Evolutionary conservation across 92 coral and sea anemone species (phyloP).

Genomic region (Actinernus sp.): DNA sequence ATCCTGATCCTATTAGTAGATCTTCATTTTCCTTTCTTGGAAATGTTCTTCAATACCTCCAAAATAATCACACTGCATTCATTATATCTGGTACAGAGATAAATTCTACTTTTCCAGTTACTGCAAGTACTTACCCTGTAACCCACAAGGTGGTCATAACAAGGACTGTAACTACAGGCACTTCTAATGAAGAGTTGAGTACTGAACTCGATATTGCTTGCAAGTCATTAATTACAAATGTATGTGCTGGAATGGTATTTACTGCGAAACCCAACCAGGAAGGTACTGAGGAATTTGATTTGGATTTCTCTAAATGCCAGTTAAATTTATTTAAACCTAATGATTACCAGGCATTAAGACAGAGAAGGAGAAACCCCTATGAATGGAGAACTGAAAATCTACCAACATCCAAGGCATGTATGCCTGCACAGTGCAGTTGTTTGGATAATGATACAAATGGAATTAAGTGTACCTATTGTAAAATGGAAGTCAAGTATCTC

Average conservation of each 20-base stretch:
- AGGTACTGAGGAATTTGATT: neutral
- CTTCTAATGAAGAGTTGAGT: constrained; percentile 7
- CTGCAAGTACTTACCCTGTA: constrained; percentile 46
- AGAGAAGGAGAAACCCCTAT: neutral
- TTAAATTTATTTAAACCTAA: constrained; percentile 22
- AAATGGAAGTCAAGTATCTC: constrained; percentile 32
- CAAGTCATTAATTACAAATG: constrained; percentile 9
- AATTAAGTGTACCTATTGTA: constrained; percentile 29
- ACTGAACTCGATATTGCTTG: constrained; percentile 36
- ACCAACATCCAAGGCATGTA: neutral
- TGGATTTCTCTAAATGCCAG: constrained; percentile 23
- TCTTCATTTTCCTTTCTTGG: constrained; percentile 8
- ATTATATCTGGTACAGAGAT: constrained; percentile 50
- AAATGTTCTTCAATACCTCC: constrained; percentile 14
- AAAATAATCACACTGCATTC: constrained; percentile 16
- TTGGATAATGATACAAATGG: neutral
- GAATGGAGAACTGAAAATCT: constrained; percentile 12
- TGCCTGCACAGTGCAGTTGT: neutral
- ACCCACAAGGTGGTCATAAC: constrained; percentile 52
- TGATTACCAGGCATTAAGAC: constrained; percentile 25
- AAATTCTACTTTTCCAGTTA: constrained; percentile 56
- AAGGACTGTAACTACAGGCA: constrained; percentile 3
- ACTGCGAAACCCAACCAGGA: neutral
- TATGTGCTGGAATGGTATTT: constrained; percentile 22
- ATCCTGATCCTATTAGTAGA: neutral